These are phyloP conservation scores for Heliconius ismenius DNA, from an alignment of 2,888 invertebrate genomes.

Conservation along the genomic window DNA sequence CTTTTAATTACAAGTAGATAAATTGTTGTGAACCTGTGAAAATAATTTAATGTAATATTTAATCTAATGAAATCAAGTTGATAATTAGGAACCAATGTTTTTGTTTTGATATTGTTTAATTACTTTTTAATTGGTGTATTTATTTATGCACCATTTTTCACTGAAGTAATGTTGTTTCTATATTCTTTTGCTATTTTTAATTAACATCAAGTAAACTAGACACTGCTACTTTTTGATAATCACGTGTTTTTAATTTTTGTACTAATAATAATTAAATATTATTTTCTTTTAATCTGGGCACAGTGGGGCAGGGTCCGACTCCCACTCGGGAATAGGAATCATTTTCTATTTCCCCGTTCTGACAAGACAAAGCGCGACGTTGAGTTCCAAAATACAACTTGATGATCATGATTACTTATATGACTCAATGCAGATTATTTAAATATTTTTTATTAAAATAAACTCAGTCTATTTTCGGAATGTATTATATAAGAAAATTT, in stretches of 20 bases:
- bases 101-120: background rate
- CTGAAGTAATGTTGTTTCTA: conserved; percentile 9
- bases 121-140: conserved; percentile 7
- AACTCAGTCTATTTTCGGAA: background rate
- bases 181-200: conserved; percentile 22
- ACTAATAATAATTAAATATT: background rate
- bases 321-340: background rate
- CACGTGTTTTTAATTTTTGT: background rate
- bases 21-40: background rate
- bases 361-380: background rate
- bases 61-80: background rate
- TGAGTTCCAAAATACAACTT: background rate
- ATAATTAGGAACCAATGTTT: background rate
- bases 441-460: background rate
- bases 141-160: conserved; percentile 24
- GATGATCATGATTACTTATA: too few species aligned
- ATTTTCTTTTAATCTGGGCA: background rate
- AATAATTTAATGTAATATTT: background rate
- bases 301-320: background rate
- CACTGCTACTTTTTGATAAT: background rate
- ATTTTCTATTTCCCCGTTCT: background rate
- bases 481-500: background rate
- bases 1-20: background rate
- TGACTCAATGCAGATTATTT: too few species aligned
- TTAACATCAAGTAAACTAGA: background rate